A percentile compares a stretch with the other conserved stretches of the same genome.
Evolutionary conservation across 1,140 invertebrate genomes (phyloP).

Genomic region (Fopius arisanus): DNA sequence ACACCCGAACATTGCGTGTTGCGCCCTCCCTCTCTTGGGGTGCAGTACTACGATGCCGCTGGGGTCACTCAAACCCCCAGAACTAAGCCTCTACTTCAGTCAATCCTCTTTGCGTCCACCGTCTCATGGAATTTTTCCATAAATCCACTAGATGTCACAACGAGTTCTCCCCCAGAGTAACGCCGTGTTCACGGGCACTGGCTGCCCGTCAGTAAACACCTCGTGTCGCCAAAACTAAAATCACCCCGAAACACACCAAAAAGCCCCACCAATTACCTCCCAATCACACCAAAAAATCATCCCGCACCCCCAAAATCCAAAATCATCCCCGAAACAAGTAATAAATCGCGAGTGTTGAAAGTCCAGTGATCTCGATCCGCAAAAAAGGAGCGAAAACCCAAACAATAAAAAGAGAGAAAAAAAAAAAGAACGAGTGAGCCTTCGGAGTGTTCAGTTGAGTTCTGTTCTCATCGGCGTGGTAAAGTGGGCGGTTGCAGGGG

Average conservation of each 20-base stretch:
- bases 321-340: neutral
- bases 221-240: slow-evolving; percentile 7
- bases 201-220: slow-evolving; percentile 23
- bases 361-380: neutral
- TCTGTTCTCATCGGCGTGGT: neutral
- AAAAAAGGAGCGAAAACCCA: neutral
- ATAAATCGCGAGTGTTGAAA: neutral
- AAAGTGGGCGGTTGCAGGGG: neutral
- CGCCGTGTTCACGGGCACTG: neutral
- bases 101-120: no score
- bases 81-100: no score
- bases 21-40: no score
- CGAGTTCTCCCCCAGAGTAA: neutral
- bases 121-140: neutral
- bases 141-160: neutral
- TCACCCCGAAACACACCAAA: neutral
- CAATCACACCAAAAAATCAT: neutral
- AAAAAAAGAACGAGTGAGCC: neutral
- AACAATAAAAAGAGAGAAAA: neutral
- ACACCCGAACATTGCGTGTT: no score
- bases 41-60: no score
- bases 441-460: neutral
- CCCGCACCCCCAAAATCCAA: neutral
- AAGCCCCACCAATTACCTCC: neutral
- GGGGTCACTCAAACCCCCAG: no score